Conservation (phyloP, 2,113 vertebrate species). For the Mustelus asterias region DNA sequence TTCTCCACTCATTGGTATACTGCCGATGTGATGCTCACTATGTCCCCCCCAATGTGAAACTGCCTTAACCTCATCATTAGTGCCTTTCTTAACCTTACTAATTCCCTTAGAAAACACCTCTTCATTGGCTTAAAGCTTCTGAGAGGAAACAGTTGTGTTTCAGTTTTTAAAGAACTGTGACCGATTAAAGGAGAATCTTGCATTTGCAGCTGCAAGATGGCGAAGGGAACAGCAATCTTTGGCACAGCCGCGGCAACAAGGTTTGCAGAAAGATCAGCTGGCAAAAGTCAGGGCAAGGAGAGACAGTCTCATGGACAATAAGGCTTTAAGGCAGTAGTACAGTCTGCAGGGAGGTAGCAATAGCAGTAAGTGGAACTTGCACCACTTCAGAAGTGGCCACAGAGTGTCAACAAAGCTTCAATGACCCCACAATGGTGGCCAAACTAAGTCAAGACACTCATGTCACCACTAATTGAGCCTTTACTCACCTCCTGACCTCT, state of each 20-base stretch:
- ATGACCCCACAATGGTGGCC: neutral
- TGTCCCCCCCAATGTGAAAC: neutral
- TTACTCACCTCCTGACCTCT: neutral
- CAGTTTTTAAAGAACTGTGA: neutral
- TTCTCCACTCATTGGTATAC: neutral
- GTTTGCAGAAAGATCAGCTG: neutral
- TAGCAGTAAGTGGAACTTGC: neutral
- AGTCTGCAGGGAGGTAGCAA: neutral
- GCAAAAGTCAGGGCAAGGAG: neutral
- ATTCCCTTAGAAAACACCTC: neutral
- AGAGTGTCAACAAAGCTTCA: neutral
- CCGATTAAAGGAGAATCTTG: neutral
- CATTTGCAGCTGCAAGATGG: neutral
- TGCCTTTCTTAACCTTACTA: neutral
- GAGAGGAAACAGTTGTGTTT: neutral
- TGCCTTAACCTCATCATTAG: neutral
- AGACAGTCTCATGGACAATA: neutral
- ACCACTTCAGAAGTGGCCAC: neutral
- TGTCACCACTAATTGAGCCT: conserved; percentile 15
- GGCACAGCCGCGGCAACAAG: neutral
- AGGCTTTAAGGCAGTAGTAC: neutral
- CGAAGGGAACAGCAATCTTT: neutral
- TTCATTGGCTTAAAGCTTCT: neutral
- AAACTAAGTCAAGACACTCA: neutral
- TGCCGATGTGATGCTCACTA: too few relatives aligned